Percentiles rank a stretch among this genome's conserved stretches.
Conservation (phyloP, 1,140 invertebrate species). For the Spodoptera frugiperda region DNA sequence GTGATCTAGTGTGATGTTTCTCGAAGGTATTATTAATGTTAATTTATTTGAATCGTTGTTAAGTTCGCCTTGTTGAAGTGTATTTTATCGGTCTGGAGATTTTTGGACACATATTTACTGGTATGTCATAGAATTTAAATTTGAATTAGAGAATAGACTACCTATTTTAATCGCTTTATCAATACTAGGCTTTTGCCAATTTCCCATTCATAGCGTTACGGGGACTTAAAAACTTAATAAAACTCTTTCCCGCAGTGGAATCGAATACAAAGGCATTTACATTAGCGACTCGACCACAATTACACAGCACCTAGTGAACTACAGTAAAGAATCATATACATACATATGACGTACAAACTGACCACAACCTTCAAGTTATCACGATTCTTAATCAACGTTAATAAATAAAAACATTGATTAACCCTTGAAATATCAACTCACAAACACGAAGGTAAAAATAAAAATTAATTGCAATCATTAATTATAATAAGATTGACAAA, state of each 20-base stretch:
- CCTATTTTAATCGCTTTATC: too few species aligned
- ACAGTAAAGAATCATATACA: background rate
- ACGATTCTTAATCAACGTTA: background rate
- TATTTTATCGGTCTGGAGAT: background rate
- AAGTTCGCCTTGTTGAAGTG: background rate
- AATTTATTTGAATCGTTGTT: slow-evolving; percentile 24
- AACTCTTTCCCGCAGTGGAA: too few species aligned
- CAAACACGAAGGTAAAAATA: background rate
- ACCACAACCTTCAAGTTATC: background rate
- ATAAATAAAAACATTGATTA: background rate
- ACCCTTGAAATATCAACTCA: slow-evolving; percentile 17
- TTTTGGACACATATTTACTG: background rate
- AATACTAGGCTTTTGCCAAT: too few species aligned
- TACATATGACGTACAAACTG: background rate
- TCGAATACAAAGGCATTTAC: too few species aligned
- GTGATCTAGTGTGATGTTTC: slow-evolving; percentile 4
- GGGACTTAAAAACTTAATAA: too few species aligned
- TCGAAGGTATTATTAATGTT: background rate
- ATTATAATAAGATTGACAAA: slow-evolving; percentile 32
- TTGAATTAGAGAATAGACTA: too few species aligned
- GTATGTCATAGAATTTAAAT: background rate
- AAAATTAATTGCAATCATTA: slow-evolving; percentile 14
- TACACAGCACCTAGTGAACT: too few species aligned
- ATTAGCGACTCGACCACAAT: too few species aligned
- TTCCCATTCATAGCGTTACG: too few species aligned